A percentile compares a stretch with the other conserved stretches of the same genome.
Evolutionary conservation across 2,888 invertebrate species (phyloP).

Genomic region (Heliconius aoede): DNA sequence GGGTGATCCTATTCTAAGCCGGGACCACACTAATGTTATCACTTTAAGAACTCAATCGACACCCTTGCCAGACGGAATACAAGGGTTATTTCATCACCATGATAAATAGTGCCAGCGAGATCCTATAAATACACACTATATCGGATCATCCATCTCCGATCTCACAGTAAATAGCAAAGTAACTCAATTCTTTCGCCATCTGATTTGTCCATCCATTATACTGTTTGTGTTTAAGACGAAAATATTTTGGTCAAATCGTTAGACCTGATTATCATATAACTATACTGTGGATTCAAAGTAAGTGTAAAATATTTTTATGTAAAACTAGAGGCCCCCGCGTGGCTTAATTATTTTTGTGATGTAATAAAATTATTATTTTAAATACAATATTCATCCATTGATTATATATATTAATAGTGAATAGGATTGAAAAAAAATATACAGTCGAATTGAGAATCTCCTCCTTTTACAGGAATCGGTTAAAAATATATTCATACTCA

Average conservation of each 20-base stretch:
- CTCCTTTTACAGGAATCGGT: neutral
- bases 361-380: no score
- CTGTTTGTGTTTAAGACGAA: neutral
- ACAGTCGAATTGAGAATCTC: no score
- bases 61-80: conserved; percentile 19
- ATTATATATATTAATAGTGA: no score
- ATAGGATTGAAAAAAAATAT: neutral
- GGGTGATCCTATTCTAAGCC: no score
- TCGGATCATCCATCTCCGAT: conserved; percentile 32
- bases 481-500: neutral
- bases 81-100: no score
- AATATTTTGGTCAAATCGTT: neutral
- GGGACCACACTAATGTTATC: no score
- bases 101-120: conserved; percentile 27
- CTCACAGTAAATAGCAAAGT: conserved; percentile 28
- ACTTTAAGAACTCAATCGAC: conserved; percentile 10
- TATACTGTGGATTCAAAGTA: neutral
- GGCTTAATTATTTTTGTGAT: no score
- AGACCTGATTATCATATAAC: neutral
- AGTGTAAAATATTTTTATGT: no score
- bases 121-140: conserved; percentile 28
- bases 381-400: no score
- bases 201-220: conserved; percentile 12
- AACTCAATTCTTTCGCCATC: conserved; percentile 9
- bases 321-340: no score